Conservation (phyloP, 92 coral and sea anemone genomes). For the Porites cylindrica region DNA sequence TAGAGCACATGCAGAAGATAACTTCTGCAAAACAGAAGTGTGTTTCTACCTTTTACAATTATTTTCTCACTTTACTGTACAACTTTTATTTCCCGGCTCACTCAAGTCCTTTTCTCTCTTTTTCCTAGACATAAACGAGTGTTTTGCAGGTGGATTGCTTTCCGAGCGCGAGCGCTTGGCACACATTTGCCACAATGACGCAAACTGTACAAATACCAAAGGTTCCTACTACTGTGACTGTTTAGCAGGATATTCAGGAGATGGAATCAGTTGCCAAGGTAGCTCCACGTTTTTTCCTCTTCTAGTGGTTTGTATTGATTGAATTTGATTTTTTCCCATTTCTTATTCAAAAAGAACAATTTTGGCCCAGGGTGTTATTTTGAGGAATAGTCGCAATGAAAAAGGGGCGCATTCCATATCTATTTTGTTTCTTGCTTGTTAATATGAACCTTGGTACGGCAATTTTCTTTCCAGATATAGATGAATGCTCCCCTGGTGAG, state of each 20-base stretch:
- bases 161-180: conserved; percentile 28
- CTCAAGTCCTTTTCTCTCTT: background rate
- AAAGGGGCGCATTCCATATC: no score
- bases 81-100: background rate
- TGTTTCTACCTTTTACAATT: background rate
- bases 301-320: no score
- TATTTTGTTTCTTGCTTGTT: background rate
- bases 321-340: no score
- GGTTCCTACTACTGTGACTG: conserved; percentile 78
- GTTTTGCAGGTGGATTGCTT: conserved; percentile 43
- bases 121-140: conserved; percentile 62
- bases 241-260: conserved; percentile 77
- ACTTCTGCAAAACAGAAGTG: background rate
- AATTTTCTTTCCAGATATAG: conserved; percentile 22
- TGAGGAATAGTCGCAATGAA: no score
- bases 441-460: background rate
- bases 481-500: conserved; percentile 66
- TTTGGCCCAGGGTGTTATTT: no score
- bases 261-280: conserved; percentile 78
- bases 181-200: conserved; percentile 74
- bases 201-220: conserved; percentile 82
- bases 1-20: background rate
- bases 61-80: background rate
- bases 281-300: background rate
- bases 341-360: no score